Percentiles rank a stretch among this genome's conserved stretches.
These are phyloP conservation scores for Aproaerema taeniolella DNA, from an alignment of 2,888 invertebrate species.

Conservation along the genomic window DNA sequence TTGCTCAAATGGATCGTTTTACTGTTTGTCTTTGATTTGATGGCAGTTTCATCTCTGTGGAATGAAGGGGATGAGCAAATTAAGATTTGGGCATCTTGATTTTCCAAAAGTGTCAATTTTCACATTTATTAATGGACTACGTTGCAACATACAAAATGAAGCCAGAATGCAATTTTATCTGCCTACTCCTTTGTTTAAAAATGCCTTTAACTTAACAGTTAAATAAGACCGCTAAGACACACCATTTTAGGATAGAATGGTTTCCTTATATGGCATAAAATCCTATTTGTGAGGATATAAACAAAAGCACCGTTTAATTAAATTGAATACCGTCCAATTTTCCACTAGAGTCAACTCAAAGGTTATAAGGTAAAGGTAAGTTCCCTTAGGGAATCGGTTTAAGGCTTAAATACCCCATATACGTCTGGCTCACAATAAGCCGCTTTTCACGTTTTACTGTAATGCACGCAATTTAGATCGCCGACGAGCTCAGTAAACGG, in stretches of 20 bases:
- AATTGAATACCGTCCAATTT: conserved; percentile 46
- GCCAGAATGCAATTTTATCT: too few relatives aligned
- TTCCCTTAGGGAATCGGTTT: conserved; percentile 36
- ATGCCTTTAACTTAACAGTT: too few relatives aligned
- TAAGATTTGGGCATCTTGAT: too few relatives aligned
- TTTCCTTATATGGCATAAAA: conserved; percentile 13
- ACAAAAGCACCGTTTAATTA: conserved; percentile 38
- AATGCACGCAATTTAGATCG: conserved; percentile 51
- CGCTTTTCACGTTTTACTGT: conserved; percentile 47
- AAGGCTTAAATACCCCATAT: conserved; percentile 47
- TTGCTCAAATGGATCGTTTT: conserved; percentile 9
- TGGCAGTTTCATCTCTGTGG: too few relatives aligned
- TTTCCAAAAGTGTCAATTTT: too few relatives aligned
- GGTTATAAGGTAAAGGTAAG: conserved; percentile 34
- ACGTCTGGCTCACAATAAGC: conserved; percentile 51
- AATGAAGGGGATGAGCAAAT: too few relatives aligned
- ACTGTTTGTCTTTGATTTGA: conserved; percentile 8
- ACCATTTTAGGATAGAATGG: conserved; percentile 12
- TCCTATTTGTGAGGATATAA: conserved; percentile 15
- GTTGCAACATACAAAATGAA: too few relatives aligned
- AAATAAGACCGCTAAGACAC: conserved; percentile 2
- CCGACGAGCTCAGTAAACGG: conserved; percentile 15
- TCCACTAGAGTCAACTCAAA: conserved; percentile 39
- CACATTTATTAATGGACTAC: too few relatives aligned
- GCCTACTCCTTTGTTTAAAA: too few relatives aligned